phyloP scores from a whole-genome alignment of 2,888 invertebrate genomes.

The Lochmaea crataegi region DNA sequence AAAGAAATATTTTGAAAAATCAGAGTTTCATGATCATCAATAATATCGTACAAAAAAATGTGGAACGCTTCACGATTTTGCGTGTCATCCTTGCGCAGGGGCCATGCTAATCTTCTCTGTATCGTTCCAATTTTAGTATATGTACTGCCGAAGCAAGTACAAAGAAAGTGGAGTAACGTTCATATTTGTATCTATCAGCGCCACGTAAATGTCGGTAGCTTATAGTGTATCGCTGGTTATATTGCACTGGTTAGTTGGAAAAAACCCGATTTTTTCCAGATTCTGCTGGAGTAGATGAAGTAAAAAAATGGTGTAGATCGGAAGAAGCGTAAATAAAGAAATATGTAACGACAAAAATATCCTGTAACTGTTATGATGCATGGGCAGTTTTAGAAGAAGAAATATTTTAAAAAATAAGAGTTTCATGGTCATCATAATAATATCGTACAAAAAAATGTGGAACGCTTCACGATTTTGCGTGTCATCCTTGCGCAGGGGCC shows the following conservation, averaged over 20 bases:
- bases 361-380: too few relatives aligned
- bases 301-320: too few relatives aligned
- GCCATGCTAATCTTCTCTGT: conserved; percentile 94
- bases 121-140: conserved; percentile 92
- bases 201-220: neutral
- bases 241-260: too few relatives aligned
- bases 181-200: neutral
- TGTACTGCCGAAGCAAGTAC: conserved; percentile 84
- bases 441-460: conserved; percentile 72
- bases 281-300: too few relatives aligned
- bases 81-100: conserved; percentile 94
- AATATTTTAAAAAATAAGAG: too few relatives aligned
- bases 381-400: too few relatives aligned
- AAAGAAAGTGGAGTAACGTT: neutral
- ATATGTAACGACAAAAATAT: too few relatives aligned
- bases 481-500: conserved; percentile 93
- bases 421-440: too few relatives aligned
- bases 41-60: conserved; percentile 68
- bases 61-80: conserved; percentile 93
- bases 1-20: too few relatives aligned
- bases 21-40: too few relatives aligned
- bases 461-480: conserved; percentile 94
- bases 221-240: neutral
- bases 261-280: too few relatives aligned
- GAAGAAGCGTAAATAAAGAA: too few relatives aligned